Evolutionary conservation across 92 coral and sea anemone genomes (phyloP).

Genomic region (Palythoa heliodiscus): DNA sequence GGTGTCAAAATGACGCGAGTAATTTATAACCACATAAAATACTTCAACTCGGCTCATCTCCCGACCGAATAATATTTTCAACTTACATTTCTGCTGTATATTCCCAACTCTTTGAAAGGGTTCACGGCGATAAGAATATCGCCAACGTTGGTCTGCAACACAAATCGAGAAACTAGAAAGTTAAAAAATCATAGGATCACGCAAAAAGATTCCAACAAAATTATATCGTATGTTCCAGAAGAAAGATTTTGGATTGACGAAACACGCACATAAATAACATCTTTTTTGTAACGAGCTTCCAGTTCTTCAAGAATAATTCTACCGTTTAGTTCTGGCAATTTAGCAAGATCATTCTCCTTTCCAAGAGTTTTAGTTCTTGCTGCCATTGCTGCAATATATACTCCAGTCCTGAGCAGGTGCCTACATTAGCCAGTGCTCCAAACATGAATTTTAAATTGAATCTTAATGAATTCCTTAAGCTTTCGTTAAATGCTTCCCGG

Average conservation of each 20-base stretch:
- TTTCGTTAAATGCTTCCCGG: conserved; percentile 10
- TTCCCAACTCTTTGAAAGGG: conserved; percentile 77
- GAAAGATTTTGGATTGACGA: background rate
- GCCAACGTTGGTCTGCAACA: conserved; percentile 78
- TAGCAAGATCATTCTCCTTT: conserved; percentile 69
- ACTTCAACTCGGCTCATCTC: too few relatives aligned
- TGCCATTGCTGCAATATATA: background rate
- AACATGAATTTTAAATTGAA: conserved; percentile 1
- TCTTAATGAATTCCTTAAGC: background rate
- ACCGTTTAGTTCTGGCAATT: conserved; percentile 67
- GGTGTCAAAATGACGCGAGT: too few relatives aligned
- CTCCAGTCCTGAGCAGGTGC: background rate
- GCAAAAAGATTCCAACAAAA: background rate
- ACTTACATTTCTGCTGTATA: conserved; percentile 79
- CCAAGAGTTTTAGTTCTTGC: conserved; percentile 27
- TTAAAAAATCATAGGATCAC: background rate
- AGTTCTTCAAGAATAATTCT: conserved; percentile 76
- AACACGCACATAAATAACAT: conserved; percentile 75
- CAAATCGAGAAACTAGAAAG: background rate
- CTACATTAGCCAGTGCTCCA: background rate
- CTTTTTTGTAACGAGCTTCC: conserved; percentile 66
- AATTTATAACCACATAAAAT: too few relatives aligned
- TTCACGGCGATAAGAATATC: conserved; percentile 87
- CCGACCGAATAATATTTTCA: background rate
- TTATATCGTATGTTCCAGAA: conserved; percentile 5